A percentile compares a stretch with the other conserved stretches of the same genome.
phyloP scores from a whole-genome alignment of 2,113 vertebrate genomes.

The Gasterosteus aculeatus region DNA sequence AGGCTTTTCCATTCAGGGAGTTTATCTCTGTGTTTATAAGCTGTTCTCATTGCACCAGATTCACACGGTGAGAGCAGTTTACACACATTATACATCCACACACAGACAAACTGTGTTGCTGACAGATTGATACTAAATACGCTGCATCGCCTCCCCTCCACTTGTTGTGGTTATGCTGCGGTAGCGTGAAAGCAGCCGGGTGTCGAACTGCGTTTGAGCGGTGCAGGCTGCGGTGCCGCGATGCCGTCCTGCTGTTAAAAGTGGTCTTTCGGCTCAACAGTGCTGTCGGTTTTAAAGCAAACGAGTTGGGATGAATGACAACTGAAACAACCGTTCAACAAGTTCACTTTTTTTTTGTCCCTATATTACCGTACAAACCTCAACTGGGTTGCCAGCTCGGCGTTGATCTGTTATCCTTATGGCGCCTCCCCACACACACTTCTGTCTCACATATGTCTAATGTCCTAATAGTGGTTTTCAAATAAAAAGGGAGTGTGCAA shows the following conservation, averaged over 20 bases:
- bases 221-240: neutral
- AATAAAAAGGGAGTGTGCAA: neutral
- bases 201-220: neutral
- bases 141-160: neutral
- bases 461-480: neutral
- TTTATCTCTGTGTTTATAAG: constrained; percentile 29
- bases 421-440: no score
- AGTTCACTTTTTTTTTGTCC: neutral
- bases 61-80: constrained; percentile 42
- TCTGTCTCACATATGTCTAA: neutral
- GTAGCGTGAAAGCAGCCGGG: neutral
- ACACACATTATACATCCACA: constrained; percentile 19
- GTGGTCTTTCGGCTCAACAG: neutral
- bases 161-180: constrained; percentile 3
- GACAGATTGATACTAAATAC: constrained; percentile 19
- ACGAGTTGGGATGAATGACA: neutral
- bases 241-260: neutral
- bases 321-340: neutral
- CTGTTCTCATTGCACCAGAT: constrained; percentile 16
- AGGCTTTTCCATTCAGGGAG: constrained; percentile 40
- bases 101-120: constrained; percentile 28
- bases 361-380: neutral
- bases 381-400: neutral
- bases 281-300: neutral
- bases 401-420: neutral